Evolutionary conservation across 1,140 invertebrate species (phyloP), one percentile per base, ranked within the genome.

Genomic region (Atopsyche davidsoni): DNA sequence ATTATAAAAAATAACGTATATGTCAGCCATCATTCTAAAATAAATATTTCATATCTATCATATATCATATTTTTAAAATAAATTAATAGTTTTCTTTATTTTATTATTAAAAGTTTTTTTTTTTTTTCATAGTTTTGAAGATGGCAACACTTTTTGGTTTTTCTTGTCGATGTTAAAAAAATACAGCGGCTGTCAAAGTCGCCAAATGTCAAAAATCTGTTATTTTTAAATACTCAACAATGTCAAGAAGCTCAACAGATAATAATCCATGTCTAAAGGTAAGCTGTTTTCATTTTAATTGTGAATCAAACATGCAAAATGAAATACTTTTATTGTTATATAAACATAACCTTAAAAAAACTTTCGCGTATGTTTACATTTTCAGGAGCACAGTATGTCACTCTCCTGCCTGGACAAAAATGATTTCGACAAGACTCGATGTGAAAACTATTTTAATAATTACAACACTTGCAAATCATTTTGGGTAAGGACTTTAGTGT

Each of bases 391-490:
- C 59, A 65, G 78, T 42, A 55, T 75, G 40, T 79, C 79, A 2
- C 77, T 74, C 52, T 70, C 75, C 61, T 83, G 80, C 56, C 63
- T 81, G 21, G 70, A 73, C 58, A 73, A 77, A 57, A 76, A 80
- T 63, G 72, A 74, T 51, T 81, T 71, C 59, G 69, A 79, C 53
- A 73, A 72, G 38, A 70, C 75, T n/a, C 78, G 79, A 61, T 83
- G 80, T 58, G 66, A 73, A 62, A 50, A 70, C 3, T 73, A 77
- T 60, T 81, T 83, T 57, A 77, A 77, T 31, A 83, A 83, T 57
- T 83, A 82, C 53, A 81, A 80, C 25, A 73, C 70, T 25, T 83
- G 80, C 64, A 78, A 77, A 59, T 77, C 75, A 49, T 79, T 79
- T 61, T 79, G 77, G 77, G 77, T 78, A 67, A 64, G 67, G 43